phyloP scores from a whole-genome alignment of 2,113 vertebrate species.

The Piliocolobus tephrosceles region DNA sequence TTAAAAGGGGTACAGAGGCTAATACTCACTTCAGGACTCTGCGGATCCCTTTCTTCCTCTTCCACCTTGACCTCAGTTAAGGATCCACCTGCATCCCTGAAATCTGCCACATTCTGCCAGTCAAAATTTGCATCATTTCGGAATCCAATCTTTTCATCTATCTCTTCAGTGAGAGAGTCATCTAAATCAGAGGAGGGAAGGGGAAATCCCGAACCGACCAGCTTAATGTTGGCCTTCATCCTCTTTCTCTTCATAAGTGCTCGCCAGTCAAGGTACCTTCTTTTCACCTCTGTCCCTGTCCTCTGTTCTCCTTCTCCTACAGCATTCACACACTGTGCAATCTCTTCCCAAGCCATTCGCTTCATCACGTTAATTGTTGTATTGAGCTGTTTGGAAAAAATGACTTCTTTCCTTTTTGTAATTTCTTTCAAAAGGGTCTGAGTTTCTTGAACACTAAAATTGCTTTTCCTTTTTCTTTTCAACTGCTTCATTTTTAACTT shows the following conservation, averaged over 20 bases:
- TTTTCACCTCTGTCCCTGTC: slow-evolving; percentile 94
- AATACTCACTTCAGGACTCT: slow-evolving; percentile 88
- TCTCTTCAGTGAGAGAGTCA: slow-evolving; percentile 90
- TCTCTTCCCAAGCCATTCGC: slow-evolving; percentile 96
- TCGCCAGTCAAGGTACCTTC: slow-evolving; percentile 94
- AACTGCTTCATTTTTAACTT: slow-evolving; percentile 92
- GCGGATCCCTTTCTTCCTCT: slow-evolving; percentile 89
- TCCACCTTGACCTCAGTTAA: slow-evolving; percentile 93
- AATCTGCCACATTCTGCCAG: slow-evolving; percentile 92
- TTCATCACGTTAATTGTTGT: slow-evolving; percentile 98
- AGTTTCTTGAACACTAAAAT: slow-evolving; percentile 97
- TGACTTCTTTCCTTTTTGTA: slow-evolving; percentile 92
- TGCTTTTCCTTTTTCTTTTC: slow-evolving; percentile 96
- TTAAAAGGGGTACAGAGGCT: neutral
- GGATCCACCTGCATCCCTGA: slow-evolving; percentile 88
- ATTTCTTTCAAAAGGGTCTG: slow-evolving; percentile 96
- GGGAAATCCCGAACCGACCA: slow-evolving; percentile 90
- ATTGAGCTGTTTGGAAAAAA: slow-evolving; percentile 96
- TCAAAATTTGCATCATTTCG: slow-evolving; percentile 91
- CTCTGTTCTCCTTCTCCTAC: slow-evolving; percentile 94
- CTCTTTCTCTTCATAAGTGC: slow-evolving; percentile 94
- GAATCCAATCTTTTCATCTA: slow-evolving; percentile 92
- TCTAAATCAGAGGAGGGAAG: slow-evolving; percentile 92
- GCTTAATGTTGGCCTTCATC: slow-evolving; percentile 90
- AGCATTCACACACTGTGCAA: slow-evolving; percentile 94